Base-by-base conservation (phyloP, 2,113 vertebrate genomes). In the Perca fluviatilis region DNA sequence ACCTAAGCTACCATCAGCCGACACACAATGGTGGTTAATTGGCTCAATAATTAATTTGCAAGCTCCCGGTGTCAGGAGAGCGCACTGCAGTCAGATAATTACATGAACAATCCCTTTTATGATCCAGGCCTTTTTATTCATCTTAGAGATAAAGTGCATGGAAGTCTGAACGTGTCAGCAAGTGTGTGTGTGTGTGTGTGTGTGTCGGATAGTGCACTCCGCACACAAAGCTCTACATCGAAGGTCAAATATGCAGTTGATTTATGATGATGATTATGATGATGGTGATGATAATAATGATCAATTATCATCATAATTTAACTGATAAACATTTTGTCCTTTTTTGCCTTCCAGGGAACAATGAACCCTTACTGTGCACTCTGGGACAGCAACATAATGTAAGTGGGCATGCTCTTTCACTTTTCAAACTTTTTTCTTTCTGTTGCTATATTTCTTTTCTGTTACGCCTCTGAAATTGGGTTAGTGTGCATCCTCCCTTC, bases 281-380 rank as follows among this genome's bases (percentile, higher is more conserved):
- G 40, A 46, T n/a, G 62, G 30, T 77, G 68, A 77, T 91, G 68
- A 69, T 43, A 43, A 43, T 43, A 43, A 43, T 62, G 47, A 82
- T 73, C 18, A 50, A 13, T 79, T 49, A 47, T 82, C 54, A 53
- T 79, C 15, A 25, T 67, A 40, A 74, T 80, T 72, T 27, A 74
- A 13, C 11, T 77, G 50, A 9, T 84, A 77, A 90, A 90, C 70
- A 80, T 79, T 67, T 47, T 79, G 33, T 88, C 47, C 47, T 79
- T 85, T 89, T 50, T 78, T 89, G 50, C 84, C 79, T 93, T 96
- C 84, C 92, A 99, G 98, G 97, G 98, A 73, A 98, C 98, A 49
- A 87, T 97, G 95, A 98, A 98, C 88, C 98, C 98, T 25, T 98
- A 97, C 93, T 99, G 98, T 91, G 98, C 98, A 65, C 94, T 98